Evolutionary conservation across 2,113 vertebrate species (phyloP), one percentile per base, ranked within the genome.

Genomic region (Turnix velox): DNA sequence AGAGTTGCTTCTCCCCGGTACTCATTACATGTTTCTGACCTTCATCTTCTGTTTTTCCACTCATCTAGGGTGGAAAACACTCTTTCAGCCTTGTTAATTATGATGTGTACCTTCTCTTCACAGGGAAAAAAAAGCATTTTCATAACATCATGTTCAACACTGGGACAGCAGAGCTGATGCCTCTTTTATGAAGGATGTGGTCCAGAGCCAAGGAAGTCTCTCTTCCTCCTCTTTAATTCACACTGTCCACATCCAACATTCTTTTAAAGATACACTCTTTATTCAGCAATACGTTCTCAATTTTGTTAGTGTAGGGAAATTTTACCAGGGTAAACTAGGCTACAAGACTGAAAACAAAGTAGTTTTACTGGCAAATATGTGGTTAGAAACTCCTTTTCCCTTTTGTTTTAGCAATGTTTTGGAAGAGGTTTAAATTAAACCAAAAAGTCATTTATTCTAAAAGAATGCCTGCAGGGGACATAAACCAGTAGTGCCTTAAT

Each of bases 401-500:
- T 25, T 92, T 94, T 83, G 58, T 92, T 90, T 93, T 67, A 85
- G 42, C 71, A 42, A 65, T 94, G 63, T 71, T 94, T 95, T 91
- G 67, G 82, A 96, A 95, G 55, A 92, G 46, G 79, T 30, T 94
- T 96, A 94, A 94, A 91, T 88, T 96, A 95, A 95, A 73, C 83
- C 72, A 95, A 94, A 96, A 96, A 92, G 85, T 85, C 59, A 95
- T 95, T 90, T 94, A 83, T 96, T 93, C 78, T 86, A 80, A 93
- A 93, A 93, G 78, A 86, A 95, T 76, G 92, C 71, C 94, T 95
- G 62, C 82, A 90, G 92, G 92, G 71, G 72, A 89, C 90, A 94
- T 95, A 96, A 95, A 96, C 90, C 92, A 94, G 76, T 82, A 90
- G 92, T 3, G 66, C 82, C 90, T 96, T 95, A 95, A 95, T 96